Evolutionary conservation across 2,113 vertebrate species (phyloP).

Genomic region (Gorilla gorilla): DNA sequence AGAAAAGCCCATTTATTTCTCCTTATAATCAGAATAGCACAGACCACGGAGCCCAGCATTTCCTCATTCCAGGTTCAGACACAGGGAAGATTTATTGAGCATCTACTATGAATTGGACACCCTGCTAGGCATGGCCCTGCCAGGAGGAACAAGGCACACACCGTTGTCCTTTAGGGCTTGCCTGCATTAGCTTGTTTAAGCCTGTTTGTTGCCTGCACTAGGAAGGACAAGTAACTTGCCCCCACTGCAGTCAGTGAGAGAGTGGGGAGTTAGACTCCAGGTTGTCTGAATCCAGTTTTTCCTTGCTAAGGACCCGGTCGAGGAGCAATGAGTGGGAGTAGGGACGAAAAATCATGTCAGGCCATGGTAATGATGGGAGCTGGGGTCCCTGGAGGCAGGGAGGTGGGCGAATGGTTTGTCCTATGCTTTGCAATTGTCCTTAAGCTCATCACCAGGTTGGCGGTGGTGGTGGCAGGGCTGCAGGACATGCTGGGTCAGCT

Average conservation of each 20-base stretch:
- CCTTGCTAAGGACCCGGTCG: neutral
- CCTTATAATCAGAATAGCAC: neutral
- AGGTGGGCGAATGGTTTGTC: accelerated
- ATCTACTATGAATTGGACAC: neutral
- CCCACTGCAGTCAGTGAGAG: too few species aligned
- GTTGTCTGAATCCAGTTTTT: neutral
- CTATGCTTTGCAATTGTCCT: accelerated
- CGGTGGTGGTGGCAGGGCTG: accelerated
- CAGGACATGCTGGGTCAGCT: neutral
- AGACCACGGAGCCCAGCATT: accelerated
- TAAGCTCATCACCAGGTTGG: neutral
- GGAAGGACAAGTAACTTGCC: neutral
- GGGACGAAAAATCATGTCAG: accelerated
- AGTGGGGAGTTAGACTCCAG: accelerated
- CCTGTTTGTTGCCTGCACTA: accelerated
- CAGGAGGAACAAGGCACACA: accelerated
- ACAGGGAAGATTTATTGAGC: neutral
- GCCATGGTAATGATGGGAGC: accelerated
- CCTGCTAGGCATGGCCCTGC: accelerated
- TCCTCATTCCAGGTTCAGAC: neutral
- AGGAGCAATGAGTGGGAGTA: accelerated
- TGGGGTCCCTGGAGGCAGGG: neutral
- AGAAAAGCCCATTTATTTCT: slow-evolving; percentile 59
- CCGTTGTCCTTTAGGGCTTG: accelerated
- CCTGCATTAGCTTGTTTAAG: accelerated